phyloP scores from a whole-genome alignment of 2,888 invertebrate genomes.

The Calameuta filiformis region DNA sequence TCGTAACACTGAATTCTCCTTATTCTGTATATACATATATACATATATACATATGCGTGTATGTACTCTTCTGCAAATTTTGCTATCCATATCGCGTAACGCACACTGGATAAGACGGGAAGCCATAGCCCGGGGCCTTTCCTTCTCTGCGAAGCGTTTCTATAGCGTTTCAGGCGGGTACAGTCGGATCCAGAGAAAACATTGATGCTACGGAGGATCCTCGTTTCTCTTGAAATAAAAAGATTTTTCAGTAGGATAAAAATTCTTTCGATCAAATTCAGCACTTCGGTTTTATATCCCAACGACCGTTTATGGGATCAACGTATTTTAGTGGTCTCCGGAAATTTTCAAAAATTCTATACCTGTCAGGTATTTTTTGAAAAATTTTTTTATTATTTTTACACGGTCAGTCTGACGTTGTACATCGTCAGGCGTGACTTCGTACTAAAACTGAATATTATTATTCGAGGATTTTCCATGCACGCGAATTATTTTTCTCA shows the following conservation, averaged over 20 bases:
- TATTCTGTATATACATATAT: too few species aligned
- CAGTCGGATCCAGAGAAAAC: constrained; percentile 33
- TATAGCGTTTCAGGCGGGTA: constrained; percentile 37
- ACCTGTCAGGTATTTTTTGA: background rate
- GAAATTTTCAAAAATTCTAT: background rate
- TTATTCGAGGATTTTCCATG: background rate
- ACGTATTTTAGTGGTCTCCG: background rate
- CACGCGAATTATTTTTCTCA: background rate
- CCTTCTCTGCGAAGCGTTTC: constrained; percentile 43
- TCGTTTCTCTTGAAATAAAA: background rate
- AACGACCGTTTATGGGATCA: background rate
- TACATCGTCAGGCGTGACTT: background rate
- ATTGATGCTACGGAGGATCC: background rate
- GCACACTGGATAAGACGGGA: constrained; percentile 55
- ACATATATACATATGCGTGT: background rate
- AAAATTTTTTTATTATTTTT: background rate
- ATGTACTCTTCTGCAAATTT: constrained; percentile 31
- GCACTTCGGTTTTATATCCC: background rate
- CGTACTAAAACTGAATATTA: background rate
- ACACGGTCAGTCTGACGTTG: background rate
- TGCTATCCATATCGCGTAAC: constrained; percentile 55
- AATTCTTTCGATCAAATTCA: background rate
- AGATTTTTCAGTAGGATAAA: background rate
- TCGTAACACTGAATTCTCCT: too few species aligned
- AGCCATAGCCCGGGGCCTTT: constrained; percentile 58